Evolutionary conservation across 2,888 invertebrate species (phyloP), one percentile per base, ranked within the genome.

Genomic region (Lasioglossum calceatum): DNA sequence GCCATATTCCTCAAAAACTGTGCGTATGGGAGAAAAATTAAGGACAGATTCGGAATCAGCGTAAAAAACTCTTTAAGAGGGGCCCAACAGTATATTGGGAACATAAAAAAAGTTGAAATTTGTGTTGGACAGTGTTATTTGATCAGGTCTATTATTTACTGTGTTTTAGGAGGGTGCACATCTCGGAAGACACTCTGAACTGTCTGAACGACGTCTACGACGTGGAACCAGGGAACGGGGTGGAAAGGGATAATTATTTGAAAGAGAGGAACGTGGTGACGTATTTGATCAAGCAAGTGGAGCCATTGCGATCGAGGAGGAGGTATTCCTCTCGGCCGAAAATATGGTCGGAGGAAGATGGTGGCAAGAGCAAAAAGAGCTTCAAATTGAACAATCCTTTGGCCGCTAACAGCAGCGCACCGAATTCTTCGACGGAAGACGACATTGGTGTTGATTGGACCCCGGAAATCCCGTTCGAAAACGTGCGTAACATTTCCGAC

Each of bases 171-270:
- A 97, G 99, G 80, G 99, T 99, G 3, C 99, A 99, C 95, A 99
- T 99, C 93, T 99, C 99, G 0, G 97, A 98, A 91, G 97, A 98
- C 10, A 99, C 99, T 0, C 96, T 98, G 58, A 97, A 97, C 85
- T 99, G 97, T 93, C 96, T 99, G 86, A 97, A 98, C 92, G 98
- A 97, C 14, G 97, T 98, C 16, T 99, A 99, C 94, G 98, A 99
- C 92, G 98, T 99, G 82, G 99, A 99, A 94, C 98, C 98, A 0
- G 99, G 99, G 0, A 97, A 98, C 91, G 99, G 99, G 0, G 97
- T 97, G 50, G 97, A 97, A 32, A 96, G 99, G 77, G 98, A 98
- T 95, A 96, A 97, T 81, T 99, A 98, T 96, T 96, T 99, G 58
- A 97, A 97, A 92, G 98, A 98, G 91, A 97, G 98, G 91, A 97